Percentiles rank a stretch among this genome's conserved stretches.
phyloP scores from a whole-genome alignment of 2,113 vertebrate species.

The Notarius quadriscutis region DNA sequence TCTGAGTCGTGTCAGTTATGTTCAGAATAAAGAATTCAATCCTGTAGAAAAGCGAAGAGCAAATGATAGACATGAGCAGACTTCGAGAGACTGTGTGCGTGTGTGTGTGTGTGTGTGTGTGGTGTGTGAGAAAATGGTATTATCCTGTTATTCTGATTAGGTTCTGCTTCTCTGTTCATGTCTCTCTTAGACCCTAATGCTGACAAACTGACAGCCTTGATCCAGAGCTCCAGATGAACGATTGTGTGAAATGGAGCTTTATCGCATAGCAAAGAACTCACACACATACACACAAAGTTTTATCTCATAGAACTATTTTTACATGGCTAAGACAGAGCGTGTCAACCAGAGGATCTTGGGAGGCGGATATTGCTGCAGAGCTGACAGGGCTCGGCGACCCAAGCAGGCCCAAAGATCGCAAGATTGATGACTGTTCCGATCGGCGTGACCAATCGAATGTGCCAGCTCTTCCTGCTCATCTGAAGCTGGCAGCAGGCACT shows the following conservation, averaged over 20 bases:
- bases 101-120: constrained; percentile 5
- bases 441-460: constrained; percentile 69
- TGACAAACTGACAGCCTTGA: constrained; percentile 51
- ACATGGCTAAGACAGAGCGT: constrained; percentile 44
- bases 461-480: constrained; percentile 60
- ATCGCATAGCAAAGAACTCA: constrained; percentile 10
- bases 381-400: constrained; percentile 40
- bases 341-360: constrained; percentile 43
- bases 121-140: constrained; percentile 35
- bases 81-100: neutral
- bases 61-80: constrained; percentile 2
- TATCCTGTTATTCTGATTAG: constrained; percentile 51
- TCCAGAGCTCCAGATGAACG: constrained; percentile 35
- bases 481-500: constrained; percentile 65
- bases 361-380: constrained; percentile 29
- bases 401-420: constrained; percentile 38
- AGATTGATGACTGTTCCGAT: constrained; percentile 51
- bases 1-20: constrained; percentile 27
- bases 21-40: constrained; percentile 18
- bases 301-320: constrained; percentile 47
- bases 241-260: constrained; percentile 15
- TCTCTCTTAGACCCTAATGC: constrained; percentile 29
- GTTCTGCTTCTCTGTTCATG: constrained; percentile 12
- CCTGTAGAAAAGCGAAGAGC: constrained; percentile 1
- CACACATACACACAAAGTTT: constrained; percentile 38